Evolutionary conservation across 2,113 vertebrate species (phyloP).

Genomic region (Scomber japonicus): DNA sequence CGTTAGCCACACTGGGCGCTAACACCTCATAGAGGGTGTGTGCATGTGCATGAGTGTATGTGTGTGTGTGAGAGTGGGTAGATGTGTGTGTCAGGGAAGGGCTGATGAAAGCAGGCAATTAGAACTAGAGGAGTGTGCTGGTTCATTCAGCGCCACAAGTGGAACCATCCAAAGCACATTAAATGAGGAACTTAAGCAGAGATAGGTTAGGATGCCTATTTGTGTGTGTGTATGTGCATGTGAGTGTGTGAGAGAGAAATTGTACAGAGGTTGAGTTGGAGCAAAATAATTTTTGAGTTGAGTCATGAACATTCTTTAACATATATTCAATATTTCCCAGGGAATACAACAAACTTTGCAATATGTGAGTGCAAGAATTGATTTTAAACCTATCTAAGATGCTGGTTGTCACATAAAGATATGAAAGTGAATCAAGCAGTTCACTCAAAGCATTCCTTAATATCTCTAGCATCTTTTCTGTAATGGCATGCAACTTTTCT

Average conservation of each 20-base stretch:
- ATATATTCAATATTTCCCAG: not conserved
- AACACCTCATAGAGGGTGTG: constrained; percentile 60
- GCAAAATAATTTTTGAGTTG: not conserved
- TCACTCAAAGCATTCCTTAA: not conserved
- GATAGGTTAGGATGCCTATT: constrained; percentile 30
- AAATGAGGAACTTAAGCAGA: constrained; percentile 63
- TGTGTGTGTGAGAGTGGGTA: constrained; percentile 23
- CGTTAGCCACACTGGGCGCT: constrained; percentile 74
- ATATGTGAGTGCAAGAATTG: not conserved
- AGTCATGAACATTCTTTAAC: constrained; percentile 12
- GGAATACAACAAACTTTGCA: no score
- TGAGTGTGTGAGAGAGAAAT: not conserved
- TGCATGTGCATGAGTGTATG: constrained; percentile 13
- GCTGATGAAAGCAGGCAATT: constrained; percentile 82
- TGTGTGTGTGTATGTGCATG: constrained; percentile 16
- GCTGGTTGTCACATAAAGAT: not conserved
- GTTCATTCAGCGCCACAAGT: constrained; percentile 76
- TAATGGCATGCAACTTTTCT: not conserved
- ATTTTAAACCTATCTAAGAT: not conserved
- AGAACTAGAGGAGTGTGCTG: constrained; percentile 75
- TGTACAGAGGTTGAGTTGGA: not conserved
- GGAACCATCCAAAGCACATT: constrained; percentile 74
- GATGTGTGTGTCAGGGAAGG: constrained; percentile 54
- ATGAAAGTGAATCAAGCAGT: not conserved
- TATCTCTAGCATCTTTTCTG: not conserved